Base-by-base conservation (phyloP, 2,888 invertebrate genomes). In the Coenonympha arcania region DNA sequence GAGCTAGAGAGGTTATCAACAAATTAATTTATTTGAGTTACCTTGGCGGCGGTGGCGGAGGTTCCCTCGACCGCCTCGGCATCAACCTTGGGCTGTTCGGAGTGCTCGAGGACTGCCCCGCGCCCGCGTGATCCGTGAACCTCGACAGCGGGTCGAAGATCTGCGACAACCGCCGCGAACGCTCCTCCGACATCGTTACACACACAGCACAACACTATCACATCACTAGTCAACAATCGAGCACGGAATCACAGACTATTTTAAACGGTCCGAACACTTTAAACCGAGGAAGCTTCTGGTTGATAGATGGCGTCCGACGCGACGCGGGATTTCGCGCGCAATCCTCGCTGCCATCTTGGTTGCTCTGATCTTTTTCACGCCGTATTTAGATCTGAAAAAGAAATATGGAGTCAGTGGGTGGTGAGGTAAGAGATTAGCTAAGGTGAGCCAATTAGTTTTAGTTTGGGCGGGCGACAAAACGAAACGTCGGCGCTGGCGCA, bases 141-240 rank as follows among this genome's bases (percentile, higher is more conserved):
- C 93, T 87, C 57, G 93, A 89, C 68, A 94, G 87, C 61, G 94
- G 93, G 82, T 94, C 94, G 76, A 93, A 92, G 65, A 93, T 92
- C 87, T 93, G 93, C 77, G 93, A 93, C 76, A 93, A 83, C 71
- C 94, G 90, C 69, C 92, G 89, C 76, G 91, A 89, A 71, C 90
- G 87, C 76, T 90, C 90, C 80, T 90, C 90, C 64, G 89, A 88
- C 90, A 90, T 90, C 72, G 74, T 73, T 51, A 65, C 63, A 67
- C 62, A 60, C 68, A 69, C 64, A 60, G 67, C 73, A 74, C 62
- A 67, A 67, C 61, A 64, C 73, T 68, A 76, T 76, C 78, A 82
- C 81, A 79, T 80, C 74, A 80, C 82, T 71, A 69, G 50, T 31
- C 30, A 51, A 52, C 55, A 68, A 64, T 68, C 37, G 11, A 13